Evolutionary conservation across 2,888 invertebrate genomes (phyloP).

Genomic region (Protodeltote pygarga): DNA sequence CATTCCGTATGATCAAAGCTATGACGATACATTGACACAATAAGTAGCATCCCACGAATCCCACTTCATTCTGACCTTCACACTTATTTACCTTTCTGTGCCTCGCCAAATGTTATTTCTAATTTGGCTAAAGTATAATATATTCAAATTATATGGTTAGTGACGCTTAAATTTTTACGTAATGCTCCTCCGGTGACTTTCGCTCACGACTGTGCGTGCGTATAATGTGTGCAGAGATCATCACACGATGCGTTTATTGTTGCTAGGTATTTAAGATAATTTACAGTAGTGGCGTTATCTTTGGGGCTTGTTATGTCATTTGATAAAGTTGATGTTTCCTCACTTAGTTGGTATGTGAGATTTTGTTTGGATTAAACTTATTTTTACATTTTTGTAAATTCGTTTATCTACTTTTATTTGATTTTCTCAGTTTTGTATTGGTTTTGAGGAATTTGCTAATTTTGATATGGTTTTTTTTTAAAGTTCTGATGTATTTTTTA

Average conservation of each 20-base stretch:
- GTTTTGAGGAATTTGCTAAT: no score
- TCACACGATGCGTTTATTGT: slow-evolving; percentile 67
- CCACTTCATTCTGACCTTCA: slow-evolving; percentile 20
- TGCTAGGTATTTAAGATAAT: slow-evolving; percentile 45
- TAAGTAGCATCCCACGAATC: slow-evolving; percentile 8
- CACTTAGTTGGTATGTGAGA: not conserved
- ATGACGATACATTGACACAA: slow-evolving; percentile 5
- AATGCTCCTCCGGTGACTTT: slow-evolving; percentile 65
- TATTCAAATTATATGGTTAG: slow-evolving; percentile 45
- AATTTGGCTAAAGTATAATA: slow-evolving; percentile 35
- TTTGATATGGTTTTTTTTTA: no score
- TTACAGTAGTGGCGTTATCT: slow-evolving; percentile 31
- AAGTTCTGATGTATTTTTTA: no score
- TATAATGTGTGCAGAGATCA: slow-evolving; percentile 70
- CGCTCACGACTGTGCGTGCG: slow-evolving; percentile 73
- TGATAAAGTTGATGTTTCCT: slow-evolving; percentile 9
- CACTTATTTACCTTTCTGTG: slow-evolving; percentile 21
- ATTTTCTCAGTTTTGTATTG: no score
- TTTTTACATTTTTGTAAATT: no score
- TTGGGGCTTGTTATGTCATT: slow-evolving; percentile 25
- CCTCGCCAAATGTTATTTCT: slow-evolving; percentile 24
- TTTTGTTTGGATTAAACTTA: no score
- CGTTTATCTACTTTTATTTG: no score
- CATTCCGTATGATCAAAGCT: slow-evolving; percentile 11
- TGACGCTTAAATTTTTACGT: slow-evolving; percentile 58